Base-by-base conservation (phyloP, 2,888 invertebrate genomes). In the Ormyrus pomaceus region DNA sequence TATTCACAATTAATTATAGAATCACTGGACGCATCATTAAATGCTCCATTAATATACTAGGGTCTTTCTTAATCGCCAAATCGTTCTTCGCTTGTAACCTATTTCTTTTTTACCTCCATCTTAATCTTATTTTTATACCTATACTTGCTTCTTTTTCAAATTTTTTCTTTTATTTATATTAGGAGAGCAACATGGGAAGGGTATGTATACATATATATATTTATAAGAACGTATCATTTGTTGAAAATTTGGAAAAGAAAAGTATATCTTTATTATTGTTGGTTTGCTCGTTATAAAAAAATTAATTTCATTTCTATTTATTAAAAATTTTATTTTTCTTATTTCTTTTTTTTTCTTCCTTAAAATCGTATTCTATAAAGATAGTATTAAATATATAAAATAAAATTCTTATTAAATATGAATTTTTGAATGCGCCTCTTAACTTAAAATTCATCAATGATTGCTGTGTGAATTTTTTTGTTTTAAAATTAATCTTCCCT, bases 1-100 rank as follows among this genome's bases (percentile, higher is more conserved):
- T 19, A 13, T 75, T 77, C 55, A 81, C 69, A 66, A 58, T 73
- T 34, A 61, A 73, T 77, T 75, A 79, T 79, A 76, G 73, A 19
- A 19, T 19, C n/a, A 73, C 55, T 73, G 66, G 51, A 65, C 59
- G 69, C 56, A 77, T 13, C 11, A 65, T 51, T 58, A 74, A 58
- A n/a, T 48, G 8, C 8, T 45, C 59, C 46, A 66, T 51, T 73
- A 8, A 13, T 62, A 73, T 55, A 78, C 19, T 19, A 19, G 19
- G 19, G 51, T 19, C 19, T 19, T 79, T 73, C 61, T 59, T 69
- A 74, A 13, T 74, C 55, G 55, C 58, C 19, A 70, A 68, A 68
- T 61, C 53, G 53, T 66, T 73, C 13, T 58, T 78, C 48, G 9
- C 61, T 78, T 19, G 19, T 66, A 66, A 51, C 48, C 68, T 73